Base-by-base conservation (phyloP, 2,888 invertebrate genomes). In the Sarcophaga carnaria region DNA sequence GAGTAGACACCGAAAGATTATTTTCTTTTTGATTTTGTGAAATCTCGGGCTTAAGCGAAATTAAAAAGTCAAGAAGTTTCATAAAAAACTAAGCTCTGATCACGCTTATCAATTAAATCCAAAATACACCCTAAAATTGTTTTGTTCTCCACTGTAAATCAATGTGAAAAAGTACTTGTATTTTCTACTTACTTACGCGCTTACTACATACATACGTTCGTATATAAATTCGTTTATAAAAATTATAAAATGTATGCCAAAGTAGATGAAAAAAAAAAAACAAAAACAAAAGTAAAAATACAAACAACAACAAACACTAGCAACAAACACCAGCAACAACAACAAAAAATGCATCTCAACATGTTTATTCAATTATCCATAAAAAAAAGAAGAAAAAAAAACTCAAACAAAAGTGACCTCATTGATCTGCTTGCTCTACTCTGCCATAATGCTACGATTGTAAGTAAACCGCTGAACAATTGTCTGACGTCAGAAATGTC, bases 301-400 rank as follows among this genome's bases (percentile, higher is more conserved):
- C 8, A 37, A 37, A 10, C 37, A 37, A 37, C 37, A 37, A 37
- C 1, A 1, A 37, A 10, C 37, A 37, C 10, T 10, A 37, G 10
- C 37, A 37, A 37, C 37, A 37, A 37, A 27, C 5, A 27, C 4
- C 0, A 27, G 27, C 37, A 37, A 4, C 5, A 37, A 8, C 63
- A 20, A 60, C 10, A 59, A 75, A 81, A 86, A 83, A 75, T 87
- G 85, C 85, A 87, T 85, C 87, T 87, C 85, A 84, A 87, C 87
- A 87, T 87, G 87, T 84, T 87, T 87, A 87, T 85, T 87, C 87
- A 85, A 87, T 87, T 87, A 87, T 85, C 81, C 82, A 72, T 5
- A 54, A 86, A 72, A 86, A 37, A 37, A 37, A 37, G 8, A 1
- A 8, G 2, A 37, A 37, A 37, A 37, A 37, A 37, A 37, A 37